Base-by-base conservation (phyloP, 2,113 vertebrate species). In the Pipra filicauda region DNA sequence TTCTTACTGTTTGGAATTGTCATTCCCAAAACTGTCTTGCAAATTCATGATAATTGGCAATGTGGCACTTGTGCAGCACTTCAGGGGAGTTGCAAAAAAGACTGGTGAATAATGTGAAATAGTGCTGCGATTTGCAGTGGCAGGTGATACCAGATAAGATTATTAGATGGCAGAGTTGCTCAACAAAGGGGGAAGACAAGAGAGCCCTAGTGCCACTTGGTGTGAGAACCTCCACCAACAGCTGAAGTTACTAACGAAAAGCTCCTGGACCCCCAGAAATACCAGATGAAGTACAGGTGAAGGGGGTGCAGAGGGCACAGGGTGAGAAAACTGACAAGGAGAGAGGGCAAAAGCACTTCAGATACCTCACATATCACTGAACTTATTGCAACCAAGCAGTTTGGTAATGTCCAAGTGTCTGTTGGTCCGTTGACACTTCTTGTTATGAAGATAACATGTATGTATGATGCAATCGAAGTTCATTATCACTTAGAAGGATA, bases 1-100 rank as follows among this genome's bases (percentile, higher is more conserved):
- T 79, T 52, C 48, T 48, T 15, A 71, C 35, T 67, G 2, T 69
- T 52, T 58, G 24, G 52, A 81, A 64, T 51, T 41, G 18, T 39
- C 0, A 0, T 20, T 93, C 61, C 21, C 12, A 37, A 59, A 14
- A 4, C 4, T 46, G 20, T 66, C 26, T 87, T 83, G 15, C 0
- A 0, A 65, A 78, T 65, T 46, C 17, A 35, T n/a, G 21, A 11
- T 66, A 67, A 82, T 1, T 61, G 52, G 24, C 37, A 59, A 7
- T 20, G 8, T 20, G 66, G 12, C 9, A 49, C 5, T 69, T 61
- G 15, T 39, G 28, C 49, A 58, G 35, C 58, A 61, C 28, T 41
- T 61, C 41, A 52, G 31, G 35, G n/a, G 35, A 71, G 30, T 18
- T n/a, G 26, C 49, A 70, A 66, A 19, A 11, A 61, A 58, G 37